These are phyloP conservation scores for Vanacampus margaritifer DNA, from an alignment of 2,113 vertebrate species.

Conservation along the genomic window DNA sequence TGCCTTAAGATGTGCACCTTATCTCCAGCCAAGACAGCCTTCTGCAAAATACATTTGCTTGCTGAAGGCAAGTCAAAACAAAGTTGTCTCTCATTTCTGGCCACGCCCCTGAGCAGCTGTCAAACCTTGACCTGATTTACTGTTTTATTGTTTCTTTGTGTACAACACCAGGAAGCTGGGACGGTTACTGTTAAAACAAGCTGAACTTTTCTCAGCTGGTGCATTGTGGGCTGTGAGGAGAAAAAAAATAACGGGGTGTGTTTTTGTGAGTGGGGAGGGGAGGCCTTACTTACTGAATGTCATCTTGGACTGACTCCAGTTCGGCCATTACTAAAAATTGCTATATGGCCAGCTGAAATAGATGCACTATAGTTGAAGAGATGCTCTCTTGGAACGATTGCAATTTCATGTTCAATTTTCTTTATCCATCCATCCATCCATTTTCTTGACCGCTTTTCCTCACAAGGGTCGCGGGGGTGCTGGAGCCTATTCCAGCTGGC, in stretches of 20 bases:
- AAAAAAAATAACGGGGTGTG: slow-evolving; percentile 12
- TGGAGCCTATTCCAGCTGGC: too few relatives aligned
- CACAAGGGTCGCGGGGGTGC: too few relatives aligned
- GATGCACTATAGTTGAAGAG: background rate
- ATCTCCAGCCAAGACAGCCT: background rate
- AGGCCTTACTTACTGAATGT: slow-evolving; percentile 26
- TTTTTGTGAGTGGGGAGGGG: slow-evolving; percentile 11
- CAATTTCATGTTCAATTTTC: background rate
- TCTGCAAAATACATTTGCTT: slow-evolving; percentile 18
- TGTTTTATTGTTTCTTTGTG: slow-evolving; percentile 31
- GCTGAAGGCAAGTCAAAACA: slow-evolving; percentile 19
- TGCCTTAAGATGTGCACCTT: slow-evolving; percentile 21
- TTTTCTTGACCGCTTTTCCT: too few relatives aligned
- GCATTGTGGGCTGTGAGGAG: slow-evolving; percentile 7
- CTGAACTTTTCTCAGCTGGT: slow-evolving; percentile 10
- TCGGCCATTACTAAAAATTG: slow-evolving; percentile 17
- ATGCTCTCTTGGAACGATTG: background rate
- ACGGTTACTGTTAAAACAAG: slow-evolving; percentile 7
- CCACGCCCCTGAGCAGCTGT: slow-evolving; percentile 5
- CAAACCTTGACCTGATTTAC: slow-evolving; percentile 16
- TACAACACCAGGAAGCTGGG: slow-evolving; percentile 21
- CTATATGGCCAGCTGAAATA: background rate
- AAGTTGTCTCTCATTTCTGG: slow-evolving; percentile 4
- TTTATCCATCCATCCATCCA: too few relatives aligned
- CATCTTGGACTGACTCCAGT: slow-evolving; percentile 20